Evolutionary conservation across 2,113 vertebrate genomes (phyloP), one percentile per base, ranked within the genome.

Genomic region (Axis porcinus): DNA sequence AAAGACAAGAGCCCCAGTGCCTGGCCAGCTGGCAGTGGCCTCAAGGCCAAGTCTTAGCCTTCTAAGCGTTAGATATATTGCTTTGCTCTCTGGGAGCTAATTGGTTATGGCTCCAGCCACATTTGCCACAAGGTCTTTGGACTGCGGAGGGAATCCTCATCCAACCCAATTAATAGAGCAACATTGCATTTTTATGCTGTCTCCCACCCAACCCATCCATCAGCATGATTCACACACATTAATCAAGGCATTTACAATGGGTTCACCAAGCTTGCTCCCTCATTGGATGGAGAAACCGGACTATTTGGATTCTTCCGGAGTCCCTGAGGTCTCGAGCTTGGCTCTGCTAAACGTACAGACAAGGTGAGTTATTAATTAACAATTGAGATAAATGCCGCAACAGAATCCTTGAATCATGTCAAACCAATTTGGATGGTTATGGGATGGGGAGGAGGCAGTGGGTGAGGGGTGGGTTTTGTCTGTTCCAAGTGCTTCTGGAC

Each of bases 331-430:
- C 67, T 62, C 6, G 40, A 27, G 36, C 70, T 98, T 97, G 97
- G 97, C 97, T 97, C 91, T 96, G 92, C 88, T 88, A 92, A 93
- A 95, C 1, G 36, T 78, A 92, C 54, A 93, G 96, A 86, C 94
- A 95, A 98, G 96, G 97, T 97, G 95, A 97, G 96, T 92, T 97
- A 98, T 98, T 98, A 98, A 98, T 98, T 98, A 98, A 96, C 96
- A 94, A 89, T 83, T 89, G 94, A 97, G 95, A 93, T 91, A 96
- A 97, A 97, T 85, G 97, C 83, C 6, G 5, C 89, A 83, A 91
- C 50, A 91, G 83, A 90, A 96, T 98, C 86, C 90, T 78, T 91
- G 96, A 96, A 94, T 97, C 97, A 86, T 86, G 87, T 98, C 96
- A 97, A 96, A 95, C 94, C 96, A 92, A 97, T 98, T 94, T 98